Base-by-base conservation (phyloP, 2,888 invertebrate species). In the Norana najaformis region DNA sequence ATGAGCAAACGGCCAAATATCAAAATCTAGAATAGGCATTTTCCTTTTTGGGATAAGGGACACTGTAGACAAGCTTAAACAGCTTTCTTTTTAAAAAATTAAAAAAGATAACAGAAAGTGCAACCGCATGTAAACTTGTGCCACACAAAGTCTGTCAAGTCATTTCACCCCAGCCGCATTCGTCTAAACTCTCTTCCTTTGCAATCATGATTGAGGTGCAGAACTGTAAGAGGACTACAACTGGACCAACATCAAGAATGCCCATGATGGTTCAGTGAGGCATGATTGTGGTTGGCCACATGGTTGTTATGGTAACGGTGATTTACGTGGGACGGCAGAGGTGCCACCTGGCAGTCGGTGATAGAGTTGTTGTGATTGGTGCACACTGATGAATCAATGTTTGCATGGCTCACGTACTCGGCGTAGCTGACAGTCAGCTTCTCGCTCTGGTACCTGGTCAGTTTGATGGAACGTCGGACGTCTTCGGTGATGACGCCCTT, bases 381-480 rank as follows among this genome's bases (percentile, higher is more conserved):
- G 35, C 35, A 37, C 34, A 35, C 5, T 20, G 34, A 23, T 14
- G 85, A 2, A 36, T 85, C 85, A 36, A 37, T n/a, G 85, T 36
- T 85, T 35, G 36, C 37, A 37, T 89, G 88, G 47, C 88, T 83
- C 11, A 89, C 35, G 85, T 92, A 95, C 91, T 95, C 95, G 90
- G 92, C 93, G 92, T 95, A 94, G 91, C 94, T 93, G 91, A 94
- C 93, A 14, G 94, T 97, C 91, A 98, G 96, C 96, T 98, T 98
- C 95, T 98, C 98, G 93, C 98, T 98, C 95, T 98, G 98, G 95
- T 99, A 99, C 93, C 99, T 97, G 90, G 98, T 98, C 93, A 99
- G 96, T 95, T 98, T 98, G 94, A 99, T 97, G 94, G 97, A 97
- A 93, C 97, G 97, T 91, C 98, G 96, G 36, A 95, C 93, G 37